Evolutionary conservation across 2,888 invertebrate species (phyloP), one percentile per base, ranked within the genome.

Genomic region (Drosophila cognata): DNA sequence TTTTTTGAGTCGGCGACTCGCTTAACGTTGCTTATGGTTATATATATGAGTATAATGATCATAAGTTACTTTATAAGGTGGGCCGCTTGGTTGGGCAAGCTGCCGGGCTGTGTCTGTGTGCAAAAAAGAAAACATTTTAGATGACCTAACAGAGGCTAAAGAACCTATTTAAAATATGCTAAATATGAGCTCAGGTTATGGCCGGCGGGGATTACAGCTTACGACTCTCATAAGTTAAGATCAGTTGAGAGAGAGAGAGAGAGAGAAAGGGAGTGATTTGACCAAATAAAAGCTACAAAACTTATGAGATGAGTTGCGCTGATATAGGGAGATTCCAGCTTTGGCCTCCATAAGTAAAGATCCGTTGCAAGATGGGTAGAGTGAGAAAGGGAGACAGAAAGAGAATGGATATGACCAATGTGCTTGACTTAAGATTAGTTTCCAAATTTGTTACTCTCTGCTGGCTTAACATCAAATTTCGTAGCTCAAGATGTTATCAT

Each of bases 81-180:
- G 48, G 28, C 74, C 75, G 57, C 57, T 67, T 63, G 36, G 77
- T 59, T 77, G 63, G 53, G 53, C 59, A 68, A 55, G 55, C 33
- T 13, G 18, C 10, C 13, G 38, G 28, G 11, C 36, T 55, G 55
- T 36, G 55, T 36, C 55, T 43, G 6, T 21, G 16, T 16, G 13
- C 16, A n/a, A 29, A 25, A 55, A 25, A 36, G 8, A 38, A 46
- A 58, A 55, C 53, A 57, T 29, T 46, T 61, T 36, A 33, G 55
- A 64, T 71, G 71, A 64, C 71, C 71, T 56, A 64, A 68, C 51
- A 51, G 25, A 18, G 28, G 38, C 38, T 29, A 38, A 56, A 79
- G 75, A 77, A 70, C 63, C 29, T 56, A 52, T 38, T 56, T 70
- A 25, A 46, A 21, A 59, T 48, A 38, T 35, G 46, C 10, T 18